A percentile compares a stretch with the other conserved stretches of the same genome.
Evolutionary conservation across 30 jellyfish, hydroid and myxozoan species (phyloP).

Genomic region (Hydractinia symbiolongicarpus): DNA sequence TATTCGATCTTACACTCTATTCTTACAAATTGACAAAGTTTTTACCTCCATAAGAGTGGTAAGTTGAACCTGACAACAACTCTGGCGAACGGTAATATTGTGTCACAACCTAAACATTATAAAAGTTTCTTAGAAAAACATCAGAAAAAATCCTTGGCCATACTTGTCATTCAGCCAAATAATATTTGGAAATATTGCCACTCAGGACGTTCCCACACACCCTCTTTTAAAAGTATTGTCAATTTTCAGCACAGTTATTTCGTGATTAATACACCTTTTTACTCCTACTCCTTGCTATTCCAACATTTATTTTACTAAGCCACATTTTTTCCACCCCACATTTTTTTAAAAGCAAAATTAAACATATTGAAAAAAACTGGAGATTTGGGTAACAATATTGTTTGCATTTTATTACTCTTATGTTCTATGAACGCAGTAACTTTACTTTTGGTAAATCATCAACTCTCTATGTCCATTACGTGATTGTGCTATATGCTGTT

Average conservation of each 20-base stretch:
- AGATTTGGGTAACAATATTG: too few relatives aligned
- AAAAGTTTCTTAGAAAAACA: background rate
- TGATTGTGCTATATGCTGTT: background rate
- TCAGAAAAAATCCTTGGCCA: background rate
- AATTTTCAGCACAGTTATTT: too few relatives aligned
- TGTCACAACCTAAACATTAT: slow-evolving; percentile 75
- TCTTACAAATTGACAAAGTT: background rate
- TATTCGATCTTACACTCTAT: background rate
- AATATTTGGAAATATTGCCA: background rate
- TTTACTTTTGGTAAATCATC: background rate
- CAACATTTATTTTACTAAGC: too few relatives aligned
- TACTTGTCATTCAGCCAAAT: background rate
- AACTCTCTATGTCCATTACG: background rate
- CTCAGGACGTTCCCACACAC: too few relatives aligned
- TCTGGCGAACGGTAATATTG: slow-evolving; percentile 95
- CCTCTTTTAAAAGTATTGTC: too few relatives aligned
- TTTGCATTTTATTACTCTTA: too few relatives aligned
- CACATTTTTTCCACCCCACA: too few relatives aligned
- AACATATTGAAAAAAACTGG: too few relatives aligned
- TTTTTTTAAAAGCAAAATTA: too few relatives aligned
- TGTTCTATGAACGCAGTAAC: background rate
- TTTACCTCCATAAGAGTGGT: slow-evolving; percentile 92
- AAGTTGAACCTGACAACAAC: slow-evolving; percentile 80
- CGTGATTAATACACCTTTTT: too few relatives aligned
- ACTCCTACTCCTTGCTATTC: too few relatives aligned